Base-by-base conservation (phyloP, 2,113 vertebrate genomes). In the Oriolus oriolus region DNA sequence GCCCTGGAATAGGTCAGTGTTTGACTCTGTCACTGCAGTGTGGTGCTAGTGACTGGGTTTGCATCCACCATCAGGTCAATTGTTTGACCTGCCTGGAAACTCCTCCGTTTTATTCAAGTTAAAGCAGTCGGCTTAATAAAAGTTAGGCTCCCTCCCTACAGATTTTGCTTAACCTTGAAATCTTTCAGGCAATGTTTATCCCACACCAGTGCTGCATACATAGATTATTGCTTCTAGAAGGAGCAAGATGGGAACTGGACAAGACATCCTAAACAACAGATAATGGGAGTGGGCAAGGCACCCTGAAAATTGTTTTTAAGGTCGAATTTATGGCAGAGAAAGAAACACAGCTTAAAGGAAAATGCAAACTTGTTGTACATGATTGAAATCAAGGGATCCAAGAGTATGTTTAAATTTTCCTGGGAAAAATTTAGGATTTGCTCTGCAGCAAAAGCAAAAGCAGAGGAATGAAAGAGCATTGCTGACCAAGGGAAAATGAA, bases 311-410 rank as follows among this genome's bases (percentile, higher is more conserved):
- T 23, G 3, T 41, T 87, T 89, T 61, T 33, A 50, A 50, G 19
- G 20, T 82, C 4, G 2, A 52, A 30, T 18, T 45, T 26, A 35
- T 33, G 21, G 2, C 61, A 87, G 16, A 82, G 47, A 59, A 78
- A 77, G 14, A 27, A 91, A 78, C 41, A 54, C 2, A n/a, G 6
- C 13, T 65, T 44, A 61, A 74, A 61, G 20, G 11, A 75, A 42
- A 76, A 56, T 24, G 11, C 4, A 47, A 54, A 61, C 2, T 33
- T 2, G 0, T 15, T 81, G 45, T 49, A 57, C 2, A 1, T 66
- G 6, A 21, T 39, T 65, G 56, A 78, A 74, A 82, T 84, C 17
- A 70, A 74, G 14, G 10, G 8, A 8, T 71, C 17, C 49, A 82
- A 70, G 50, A 65, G 23, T 41, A 37, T 9, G 5, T 56, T 68